Evolutionary conservation across 2,797 vertebrate species (phyloP), one percentile per base, ranked within the genome.

Genomic region (Siniperca undulata): DNA sequence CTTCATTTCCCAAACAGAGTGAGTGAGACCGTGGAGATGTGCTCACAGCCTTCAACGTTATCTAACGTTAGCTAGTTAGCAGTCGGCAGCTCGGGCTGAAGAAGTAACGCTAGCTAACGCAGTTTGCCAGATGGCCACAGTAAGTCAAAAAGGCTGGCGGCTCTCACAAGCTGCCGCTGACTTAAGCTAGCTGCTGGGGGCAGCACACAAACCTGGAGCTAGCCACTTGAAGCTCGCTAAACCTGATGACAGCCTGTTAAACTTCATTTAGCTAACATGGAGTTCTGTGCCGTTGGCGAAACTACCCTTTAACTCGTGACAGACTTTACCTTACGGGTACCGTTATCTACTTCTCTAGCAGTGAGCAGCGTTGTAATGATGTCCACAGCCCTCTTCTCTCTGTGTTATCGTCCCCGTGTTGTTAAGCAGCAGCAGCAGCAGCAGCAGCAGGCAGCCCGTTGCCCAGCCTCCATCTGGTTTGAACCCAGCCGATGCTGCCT

Each of bases 391-490:
- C 17, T 19, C 68, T 14, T 55, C 64, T 59, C 24, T n/a, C 22
- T 50, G 40, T 34, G 42, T 71, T 48, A 20, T 44, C 24, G 24
- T 40, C 69, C 19, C 69, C 16, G 73, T 80, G 78, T 83, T 82
- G 77, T 81, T 22, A 30, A 62, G 64, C 66, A 65, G 56, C 48
- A 44, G 81, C 65, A 86, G 84, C 27, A n/a, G n/a, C n/a, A n/a
- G n/a, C n/a, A n/a, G n/a, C n/a, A n/a, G n/a, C n/a, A n/a, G n/a
- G n/a, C n/a, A 50, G 73, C 65, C 58, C 61, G 50, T 16, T 20
- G 78, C 38, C 81, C 91, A 75, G 74, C 89, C 83, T 88, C 89
- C 91, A 85, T 89, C 88, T 88, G 90, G 3, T 84, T 50, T 69
- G 55, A 77, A 53, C 77, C 36, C 78, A 82, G 74, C 73, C 82